phyloP scores from a whole-genome alignment of 1,140 invertebrate species.

The Agrypnia vestita region DNA sequence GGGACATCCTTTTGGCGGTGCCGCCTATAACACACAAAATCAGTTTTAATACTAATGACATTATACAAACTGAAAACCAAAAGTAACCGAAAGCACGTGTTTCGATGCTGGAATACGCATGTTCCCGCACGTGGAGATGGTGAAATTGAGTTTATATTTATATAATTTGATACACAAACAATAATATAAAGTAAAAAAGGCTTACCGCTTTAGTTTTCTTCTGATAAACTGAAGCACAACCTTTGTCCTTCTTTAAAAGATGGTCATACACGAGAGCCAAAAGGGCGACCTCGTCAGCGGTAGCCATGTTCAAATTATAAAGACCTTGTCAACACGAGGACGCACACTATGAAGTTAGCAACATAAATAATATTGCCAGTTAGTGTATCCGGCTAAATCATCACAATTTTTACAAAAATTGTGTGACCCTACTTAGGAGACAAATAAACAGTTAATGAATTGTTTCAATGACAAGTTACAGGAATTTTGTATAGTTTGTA shows the following conservation, averaged over 20 bases:
- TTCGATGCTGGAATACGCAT: slow-evolving; percentile 18
- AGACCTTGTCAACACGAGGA: slow-evolving; percentile 43
- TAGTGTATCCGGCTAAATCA: slow-evolving; percentile 1
- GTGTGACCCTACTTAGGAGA: no score
- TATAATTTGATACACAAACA: background rate
- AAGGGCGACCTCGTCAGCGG: slow-evolving; percentile 25
- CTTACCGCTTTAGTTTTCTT: slow-evolving; percentile 78
- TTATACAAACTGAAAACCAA: slow-evolving; percentile 7
- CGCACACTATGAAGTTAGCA: slow-evolving; percentile 32
- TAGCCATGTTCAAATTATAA: slow-evolving; percentile 52
- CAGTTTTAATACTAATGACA: slow-evolving; percentile 7
- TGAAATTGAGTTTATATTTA: background rate
- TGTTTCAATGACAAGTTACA: no score
- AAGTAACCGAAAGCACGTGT: slow-evolving; percentile 17
- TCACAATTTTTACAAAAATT: no score
- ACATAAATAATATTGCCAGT: background rate
- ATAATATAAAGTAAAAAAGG: slow-evolving; percentile 50
- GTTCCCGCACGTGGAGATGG: slow-evolving; percentile 38
- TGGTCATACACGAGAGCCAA: slow-evolving; percentile 73
- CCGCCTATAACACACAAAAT: slow-evolving; percentile 63
- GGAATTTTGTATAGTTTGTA: no score
- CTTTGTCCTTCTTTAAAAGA: slow-evolving; percentile 74
- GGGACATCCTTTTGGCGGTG: slow-evolving; percentile 72
- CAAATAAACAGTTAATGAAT: no score
- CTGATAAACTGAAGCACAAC: slow-evolving; percentile 74